Percentiles rank a stretch among this genome's conserved stretches.
Evolutionary conservation across 2,113 vertebrate genomes (phyloP).

Genomic region (Toxostoma redivivum): DNA sequence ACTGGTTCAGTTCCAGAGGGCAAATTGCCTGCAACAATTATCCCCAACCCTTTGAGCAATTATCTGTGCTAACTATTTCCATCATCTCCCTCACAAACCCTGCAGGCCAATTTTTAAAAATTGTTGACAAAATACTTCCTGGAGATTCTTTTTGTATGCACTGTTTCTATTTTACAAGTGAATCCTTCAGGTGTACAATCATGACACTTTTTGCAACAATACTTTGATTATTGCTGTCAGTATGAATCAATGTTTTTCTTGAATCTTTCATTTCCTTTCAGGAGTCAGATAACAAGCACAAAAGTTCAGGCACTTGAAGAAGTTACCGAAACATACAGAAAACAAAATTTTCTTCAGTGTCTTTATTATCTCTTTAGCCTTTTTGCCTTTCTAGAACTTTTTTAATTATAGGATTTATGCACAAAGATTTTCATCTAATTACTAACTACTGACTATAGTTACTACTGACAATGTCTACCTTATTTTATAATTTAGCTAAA

Average conservation of each 20-base stretch:
- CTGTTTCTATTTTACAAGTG: not conserved
- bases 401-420: not conserved
- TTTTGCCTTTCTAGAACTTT: not conserved
- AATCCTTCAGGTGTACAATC: not conserved
- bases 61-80: not conserved
- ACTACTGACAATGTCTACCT: not conserved
- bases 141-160: not conserved
- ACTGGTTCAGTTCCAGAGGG: not conserved
- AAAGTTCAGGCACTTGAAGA: not conserved
- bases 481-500: not conserved
- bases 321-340: not conserved
- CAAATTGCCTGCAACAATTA: not conserved
- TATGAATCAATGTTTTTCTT: not conserved
- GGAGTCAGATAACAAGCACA: not conserved
- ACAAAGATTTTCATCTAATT: not conserved
- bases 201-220: not conserved
- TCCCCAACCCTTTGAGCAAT: not conserved
- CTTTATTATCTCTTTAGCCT: not conserved
- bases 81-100: not conserved
- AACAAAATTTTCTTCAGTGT: not conserved
- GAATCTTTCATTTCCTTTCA: not conserved
- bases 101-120: not conserved
- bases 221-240: not conserved
- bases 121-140: not conserved
- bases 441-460: not conserved